phyloP scores from a whole-genome alignment of 2,888 invertebrate genomes.

The Gnatocerus cornutus region DNA sequence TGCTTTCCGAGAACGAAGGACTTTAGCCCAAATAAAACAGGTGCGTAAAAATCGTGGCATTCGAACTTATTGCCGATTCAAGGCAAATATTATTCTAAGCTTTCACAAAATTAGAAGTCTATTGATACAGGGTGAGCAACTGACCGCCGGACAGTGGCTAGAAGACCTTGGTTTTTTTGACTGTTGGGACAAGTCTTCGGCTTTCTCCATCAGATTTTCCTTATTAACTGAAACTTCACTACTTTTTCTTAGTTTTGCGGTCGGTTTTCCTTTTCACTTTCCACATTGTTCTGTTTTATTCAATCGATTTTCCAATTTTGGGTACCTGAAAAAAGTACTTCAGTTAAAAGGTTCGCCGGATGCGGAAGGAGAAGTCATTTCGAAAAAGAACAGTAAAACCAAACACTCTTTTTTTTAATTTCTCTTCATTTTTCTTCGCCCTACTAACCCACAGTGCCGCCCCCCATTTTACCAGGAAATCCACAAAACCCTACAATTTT shows the following conservation, averaged over 20 bases:
- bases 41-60: conserved; percentile 12
- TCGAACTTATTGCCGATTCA: conserved; percentile 5
- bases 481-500: conserved; percentile 21
- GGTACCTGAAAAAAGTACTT: too few relatives aligned
- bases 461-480: not conserved
- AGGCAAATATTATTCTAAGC: conserved; percentile 1
- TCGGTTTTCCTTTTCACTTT: too few relatives aligned
- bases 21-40: conserved; percentile 8
- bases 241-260: too few relatives aligned
- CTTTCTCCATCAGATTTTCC: too few relatives aligned
- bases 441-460: not conserved
- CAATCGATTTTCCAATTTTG: too few relatives aligned
- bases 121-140: not conserved
- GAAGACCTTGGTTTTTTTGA: too few relatives aligned
- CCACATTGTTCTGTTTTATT: too few relatives aligned
- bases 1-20: not conserved
- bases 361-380: too few relatives aligned
- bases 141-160: not conserved
- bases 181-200: too few relatives aligned
- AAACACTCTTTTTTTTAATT: not conserved
- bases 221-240: too few relatives aligned
- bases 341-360: too few relatives aligned
- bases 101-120: conserved; percentile 5
- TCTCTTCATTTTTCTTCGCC: not conserved
- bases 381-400: not conserved